phyloP scores from a whole-genome alignment of 2,113 vertebrate species.

The Hepsetus odoe region DNA sequence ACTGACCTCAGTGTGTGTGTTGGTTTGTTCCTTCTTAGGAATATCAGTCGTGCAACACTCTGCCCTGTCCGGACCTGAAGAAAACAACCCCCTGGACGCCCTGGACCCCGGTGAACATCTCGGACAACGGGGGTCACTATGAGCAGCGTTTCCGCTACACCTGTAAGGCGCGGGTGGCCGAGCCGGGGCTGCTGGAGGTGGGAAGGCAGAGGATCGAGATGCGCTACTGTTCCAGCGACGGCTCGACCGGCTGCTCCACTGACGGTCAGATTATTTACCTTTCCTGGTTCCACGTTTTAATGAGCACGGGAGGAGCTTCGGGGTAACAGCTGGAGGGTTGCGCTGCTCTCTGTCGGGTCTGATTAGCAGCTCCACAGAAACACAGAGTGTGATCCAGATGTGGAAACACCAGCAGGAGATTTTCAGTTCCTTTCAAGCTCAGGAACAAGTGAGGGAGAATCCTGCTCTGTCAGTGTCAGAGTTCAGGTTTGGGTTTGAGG shows the following conservation, averaged over 20 bases:
- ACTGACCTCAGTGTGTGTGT: neutral
- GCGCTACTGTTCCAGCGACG: constrained; percentile 95
- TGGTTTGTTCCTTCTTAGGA: constrained; percentile 74
- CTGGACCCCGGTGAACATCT: constrained; percentile 96
- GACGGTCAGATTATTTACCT: constrained; percentile 81
- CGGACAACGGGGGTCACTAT: constrained; percentile 93
- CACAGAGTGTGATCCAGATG: too few relatives aligned
- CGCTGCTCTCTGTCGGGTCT: too few relatives aligned
- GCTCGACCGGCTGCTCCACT: constrained; percentile 91
- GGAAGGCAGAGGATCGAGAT: constrained; percentile 95
- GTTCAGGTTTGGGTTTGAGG: too few relatives aligned
- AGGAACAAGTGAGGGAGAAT: too few relatives aligned
- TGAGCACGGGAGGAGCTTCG: too few relatives aligned
- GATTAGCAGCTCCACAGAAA: too few relatives aligned
- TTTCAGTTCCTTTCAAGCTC: too few relatives aligned
- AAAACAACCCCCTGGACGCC: constrained; percentile 98
- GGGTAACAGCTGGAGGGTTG: too few relatives aligned
- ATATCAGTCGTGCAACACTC: constrained; percentile 92
- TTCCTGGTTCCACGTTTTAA: too few relatives aligned
- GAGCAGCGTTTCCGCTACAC: constrained; percentile 97
- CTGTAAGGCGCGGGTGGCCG: constrained; percentile 90
- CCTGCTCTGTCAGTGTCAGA: too few relatives aligned
- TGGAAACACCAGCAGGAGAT: too few relatives aligned
- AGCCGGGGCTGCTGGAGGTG: constrained; percentile 88
- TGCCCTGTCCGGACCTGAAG: constrained; percentile 90